Evolutionary conservation across 2,888 invertebrate genomes (phyloP).

Genomic region (Drosophila multiciliata): DNA sequence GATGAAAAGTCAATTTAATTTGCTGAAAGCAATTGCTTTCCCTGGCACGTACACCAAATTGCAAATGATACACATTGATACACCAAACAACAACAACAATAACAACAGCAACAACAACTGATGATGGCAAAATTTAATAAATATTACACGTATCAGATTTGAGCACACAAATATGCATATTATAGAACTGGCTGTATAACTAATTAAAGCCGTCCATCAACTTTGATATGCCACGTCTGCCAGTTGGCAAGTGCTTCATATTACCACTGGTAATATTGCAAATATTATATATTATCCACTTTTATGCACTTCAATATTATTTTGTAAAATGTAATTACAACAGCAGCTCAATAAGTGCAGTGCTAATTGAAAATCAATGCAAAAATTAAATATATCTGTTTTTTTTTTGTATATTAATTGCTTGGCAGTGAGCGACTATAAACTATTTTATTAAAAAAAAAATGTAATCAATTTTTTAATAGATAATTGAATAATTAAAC

Average conservation of each 20-base stretch:
- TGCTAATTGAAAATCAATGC: constrained; percentile 66
- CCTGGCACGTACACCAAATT: constrained; percentile 69
- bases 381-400: constrained; percentile 15
- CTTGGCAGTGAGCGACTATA: background rate
- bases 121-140: constrained; percentile 69
- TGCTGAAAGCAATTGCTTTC: constrained; percentile 66
- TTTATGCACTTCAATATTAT: constrained; percentile 12
- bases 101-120: constrained; percentile 36
- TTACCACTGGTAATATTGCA: constrained; percentile 18
- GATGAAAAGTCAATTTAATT: constrained; percentile 72
- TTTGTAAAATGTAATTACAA: constrained; percentile 38
- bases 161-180: constrained; percentile 4
- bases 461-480: background rate
- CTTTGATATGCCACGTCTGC: constrained; percentile 43
- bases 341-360: constrained; percentile 54
- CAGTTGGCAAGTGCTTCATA: constrained; percentile 23
- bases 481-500: constrained; percentile 2
- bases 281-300: constrained; percentile 11
- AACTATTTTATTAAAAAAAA: constrained; percentile 1
- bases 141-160: constrained; percentile 53
- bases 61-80: constrained; percentile 66
- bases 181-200: constrained; percentile 10
- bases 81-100: constrained; percentile 25
- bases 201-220: constrained; percentile 53
- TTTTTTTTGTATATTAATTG: constrained; percentile 13